phyloP scores from a whole-genome alignment of 1,140 invertebrate species.

The Scaptomyza pallida region DNA sequence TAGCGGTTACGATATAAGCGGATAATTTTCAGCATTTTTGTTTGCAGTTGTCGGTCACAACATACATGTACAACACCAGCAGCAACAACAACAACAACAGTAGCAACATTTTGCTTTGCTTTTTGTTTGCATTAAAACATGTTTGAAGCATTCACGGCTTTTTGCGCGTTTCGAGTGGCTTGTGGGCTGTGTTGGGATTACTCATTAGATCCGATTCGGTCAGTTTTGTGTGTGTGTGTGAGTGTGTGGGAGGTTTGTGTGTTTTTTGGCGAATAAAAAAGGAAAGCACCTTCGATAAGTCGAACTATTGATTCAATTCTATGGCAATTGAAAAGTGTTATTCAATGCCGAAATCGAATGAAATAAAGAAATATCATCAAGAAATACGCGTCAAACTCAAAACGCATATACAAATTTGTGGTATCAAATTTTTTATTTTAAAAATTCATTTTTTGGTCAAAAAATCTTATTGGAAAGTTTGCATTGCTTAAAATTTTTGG shows the following conservation, averaged over 20 bases:
- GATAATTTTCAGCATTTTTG: constrained; percentile 69
- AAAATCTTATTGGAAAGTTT: too few species aligned
- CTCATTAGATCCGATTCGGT: constrained; percentile 21
- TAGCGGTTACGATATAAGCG: constrained; percentile 40
- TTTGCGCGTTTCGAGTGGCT: constrained; percentile 36
- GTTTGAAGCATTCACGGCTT: constrained; percentile 41
- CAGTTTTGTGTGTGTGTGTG: background rate
- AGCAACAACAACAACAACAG: background rate
- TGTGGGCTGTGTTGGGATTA: constrained; percentile 41
- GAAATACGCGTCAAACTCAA: too few species aligned
- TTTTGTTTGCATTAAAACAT: constrained; percentile 54
- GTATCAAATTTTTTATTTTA: too few species aligned
- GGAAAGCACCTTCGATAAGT: background rate
- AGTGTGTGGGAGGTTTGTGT: background rate
- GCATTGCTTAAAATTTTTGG: too few species aligned
- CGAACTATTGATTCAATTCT: too few species aligned
- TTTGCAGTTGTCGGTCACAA: constrained; percentile 43
- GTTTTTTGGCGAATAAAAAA: too few species aligned
- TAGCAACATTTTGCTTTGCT: too few species aligned
- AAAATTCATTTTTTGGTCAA: too few species aligned
- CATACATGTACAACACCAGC: constrained; percentile 7
- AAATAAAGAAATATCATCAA: too few species aligned
- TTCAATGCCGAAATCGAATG: too few species aligned
- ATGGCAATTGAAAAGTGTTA: too few species aligned
- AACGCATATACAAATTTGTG: too few species aligned